Evolutionary conservation across 2,888 invertebrate species (phyloP).

Genomic region (Cylindroiulus punctatus): DNA sequence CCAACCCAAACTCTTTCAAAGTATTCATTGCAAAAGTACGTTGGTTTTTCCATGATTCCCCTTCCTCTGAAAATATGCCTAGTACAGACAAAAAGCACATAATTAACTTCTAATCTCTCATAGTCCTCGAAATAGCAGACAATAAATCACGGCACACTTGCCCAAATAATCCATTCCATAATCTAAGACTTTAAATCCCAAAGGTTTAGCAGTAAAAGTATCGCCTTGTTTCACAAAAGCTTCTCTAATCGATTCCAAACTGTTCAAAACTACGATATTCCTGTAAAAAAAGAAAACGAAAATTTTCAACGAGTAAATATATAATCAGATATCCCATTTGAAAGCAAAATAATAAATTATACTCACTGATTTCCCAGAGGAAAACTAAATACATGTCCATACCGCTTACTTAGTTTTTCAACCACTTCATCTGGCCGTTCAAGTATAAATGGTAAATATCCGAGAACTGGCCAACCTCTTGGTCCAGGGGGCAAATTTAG

Average conservation of each 20-base stretch:
- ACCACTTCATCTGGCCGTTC: conserved; percentile 36
- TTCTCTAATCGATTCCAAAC: conserved; percentile 33
- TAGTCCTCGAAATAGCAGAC: not conserved
- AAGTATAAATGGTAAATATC: conserved; percentile 3
- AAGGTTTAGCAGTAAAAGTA: not conserved
- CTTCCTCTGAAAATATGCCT: conserved; percentile 49
- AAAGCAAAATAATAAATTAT: not conserved
- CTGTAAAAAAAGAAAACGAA: conserved; percentile 6
- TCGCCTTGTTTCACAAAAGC: conserved; percentile 46
- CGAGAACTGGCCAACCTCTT: not conserved
- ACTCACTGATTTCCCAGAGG: conserved; percentile 37
- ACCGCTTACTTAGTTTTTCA: not conserved
- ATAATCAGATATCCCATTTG: not conserved
- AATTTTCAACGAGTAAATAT: not conserved
- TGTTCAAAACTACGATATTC: conserved; percentile 49
- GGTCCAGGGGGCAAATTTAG: not conserved
- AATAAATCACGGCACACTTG: not conserved
- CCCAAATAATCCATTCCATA: conserved; percentile 49
- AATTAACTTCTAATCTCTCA: not conserved
- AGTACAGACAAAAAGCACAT: not conserved
- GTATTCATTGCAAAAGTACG: conserved; percentile 33
- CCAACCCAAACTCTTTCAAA: conserved; percentile 27
- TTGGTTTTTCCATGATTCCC: conserved; percentile 15
- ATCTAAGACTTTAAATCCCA: conserved; percentile 41
- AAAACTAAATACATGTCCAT: conserved; percentile 15